Evolutionary conservation across 2,113 vertebrate genomes (phyloP).

Genomic region (Prolemur simus): DNA sequence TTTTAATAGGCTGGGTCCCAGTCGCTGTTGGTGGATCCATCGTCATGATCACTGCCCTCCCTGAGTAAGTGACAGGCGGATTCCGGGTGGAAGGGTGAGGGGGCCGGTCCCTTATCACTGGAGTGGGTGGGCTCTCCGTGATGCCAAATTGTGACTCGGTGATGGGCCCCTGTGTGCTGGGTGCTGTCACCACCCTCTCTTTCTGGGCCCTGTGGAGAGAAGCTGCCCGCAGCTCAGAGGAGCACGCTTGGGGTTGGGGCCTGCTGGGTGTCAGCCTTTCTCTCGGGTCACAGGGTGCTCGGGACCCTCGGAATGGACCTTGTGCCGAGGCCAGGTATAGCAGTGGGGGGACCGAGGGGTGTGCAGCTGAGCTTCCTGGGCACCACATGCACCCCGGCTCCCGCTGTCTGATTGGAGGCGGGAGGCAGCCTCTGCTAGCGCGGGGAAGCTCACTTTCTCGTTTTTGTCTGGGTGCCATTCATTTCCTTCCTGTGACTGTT

Average conservation of each 20-base stretch:
- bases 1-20: constrained; percentile 72
- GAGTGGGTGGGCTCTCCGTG: neutral
- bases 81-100: neutral
- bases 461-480: constrained; percentile 46
- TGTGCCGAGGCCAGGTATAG: neutral
- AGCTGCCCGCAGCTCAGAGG: neutral
- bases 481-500: constrained; percentile 70
- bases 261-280: neutral
- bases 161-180: neutral
- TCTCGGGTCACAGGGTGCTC: too few relatives aligned
- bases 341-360: neutral
- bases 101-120: neutral
- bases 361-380: neutral
- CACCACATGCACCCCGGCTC: fast-evolving
- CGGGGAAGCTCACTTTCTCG: neutral
- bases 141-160: neutral
- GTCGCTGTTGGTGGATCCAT: constrained; percentile 38
- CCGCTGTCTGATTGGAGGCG: neutral
- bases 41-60: neutral
- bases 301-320: neutral
- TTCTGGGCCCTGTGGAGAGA: neutral
- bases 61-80: neutral
- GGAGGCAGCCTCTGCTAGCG: neutral
- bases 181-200: neutral
- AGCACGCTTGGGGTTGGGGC: fast-evolving